Evolutionary conservation across 2,797 vertebrate species (phyloP).

Genomic region (Buceros bicornis): DNA sequence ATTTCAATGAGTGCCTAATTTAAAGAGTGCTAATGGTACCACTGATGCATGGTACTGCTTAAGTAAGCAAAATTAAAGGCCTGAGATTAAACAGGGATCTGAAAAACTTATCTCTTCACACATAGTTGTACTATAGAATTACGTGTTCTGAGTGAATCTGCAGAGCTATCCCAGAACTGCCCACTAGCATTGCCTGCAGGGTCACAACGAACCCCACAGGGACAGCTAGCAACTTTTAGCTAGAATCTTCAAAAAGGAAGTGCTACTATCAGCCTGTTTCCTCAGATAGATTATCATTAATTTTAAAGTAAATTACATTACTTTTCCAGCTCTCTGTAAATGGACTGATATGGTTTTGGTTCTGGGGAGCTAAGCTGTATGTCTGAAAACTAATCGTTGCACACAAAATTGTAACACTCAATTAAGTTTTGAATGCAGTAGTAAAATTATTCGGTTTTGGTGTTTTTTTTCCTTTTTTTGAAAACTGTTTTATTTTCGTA

Average conservation of each 20-base stretch:
- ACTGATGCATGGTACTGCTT: neutral
- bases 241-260: neutral
- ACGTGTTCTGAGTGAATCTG: neutral
- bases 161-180: neutral
- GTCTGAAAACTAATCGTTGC: neutral
- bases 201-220: neutral
- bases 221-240: fast-evolving
- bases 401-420: neutral
- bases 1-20: neutral
- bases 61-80: neutral
- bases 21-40: neutral
- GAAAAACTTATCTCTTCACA: neutral
- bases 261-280: neutral
- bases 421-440: neutral
- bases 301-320: neutral
- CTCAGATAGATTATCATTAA: neutral
- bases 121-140: neutral
- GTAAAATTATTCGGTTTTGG: neutral
- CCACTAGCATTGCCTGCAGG: neutral
- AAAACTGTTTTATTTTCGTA: slow-evolving; percentile 14
- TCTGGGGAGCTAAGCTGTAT: neutral
- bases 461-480: neutral
- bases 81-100: neutral
- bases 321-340: neutral
- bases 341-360: neutral